Conservation (phyloP, 2,113 vertebrate genomes). For the Helogale parvula region DNA sequence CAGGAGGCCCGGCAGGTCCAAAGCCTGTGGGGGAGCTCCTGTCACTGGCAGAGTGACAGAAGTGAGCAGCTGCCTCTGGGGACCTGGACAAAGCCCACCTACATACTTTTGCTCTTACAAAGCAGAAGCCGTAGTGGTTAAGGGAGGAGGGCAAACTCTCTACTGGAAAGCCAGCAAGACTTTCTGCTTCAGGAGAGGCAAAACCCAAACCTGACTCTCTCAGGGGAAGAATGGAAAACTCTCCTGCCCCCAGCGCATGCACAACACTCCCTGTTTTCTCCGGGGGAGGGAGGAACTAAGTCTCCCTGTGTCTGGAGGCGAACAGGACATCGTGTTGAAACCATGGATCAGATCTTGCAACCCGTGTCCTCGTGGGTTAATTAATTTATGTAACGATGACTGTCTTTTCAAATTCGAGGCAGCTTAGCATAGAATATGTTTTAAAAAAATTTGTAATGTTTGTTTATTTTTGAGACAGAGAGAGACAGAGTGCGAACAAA, state of each 20-base stretch:
- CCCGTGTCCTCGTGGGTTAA: background rate
- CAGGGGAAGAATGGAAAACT: background rate
- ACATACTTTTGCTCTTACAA: background rate
- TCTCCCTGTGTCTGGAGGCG: background rate
- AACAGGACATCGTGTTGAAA: background rate
- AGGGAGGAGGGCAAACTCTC: background rate
- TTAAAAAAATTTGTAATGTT: too few relatives aligned
- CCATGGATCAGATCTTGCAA: background rate
- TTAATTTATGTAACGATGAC: background rate
- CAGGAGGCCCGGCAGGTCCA: background rate
- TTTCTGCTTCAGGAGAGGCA: background rate
- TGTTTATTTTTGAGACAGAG: too few relatives aligned
- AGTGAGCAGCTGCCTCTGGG: background rate
- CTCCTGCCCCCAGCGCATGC: background rate
- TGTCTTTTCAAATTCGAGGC: background rate
- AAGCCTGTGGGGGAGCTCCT: too few relatives aligned
- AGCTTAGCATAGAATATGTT: background rate
- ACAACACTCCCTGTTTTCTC: background rate
- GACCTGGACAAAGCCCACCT: background rate
- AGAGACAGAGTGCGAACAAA: too few relatives aligned
- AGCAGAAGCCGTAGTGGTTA: background rate
- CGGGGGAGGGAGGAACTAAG: background rate
- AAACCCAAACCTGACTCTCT: background rate
- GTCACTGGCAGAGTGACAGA: background rate
- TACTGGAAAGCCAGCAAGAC: background rate